phyloP scores from a whole-genome alignment of 2,888 invertebrate species.

The Bombylius major region DNA sequence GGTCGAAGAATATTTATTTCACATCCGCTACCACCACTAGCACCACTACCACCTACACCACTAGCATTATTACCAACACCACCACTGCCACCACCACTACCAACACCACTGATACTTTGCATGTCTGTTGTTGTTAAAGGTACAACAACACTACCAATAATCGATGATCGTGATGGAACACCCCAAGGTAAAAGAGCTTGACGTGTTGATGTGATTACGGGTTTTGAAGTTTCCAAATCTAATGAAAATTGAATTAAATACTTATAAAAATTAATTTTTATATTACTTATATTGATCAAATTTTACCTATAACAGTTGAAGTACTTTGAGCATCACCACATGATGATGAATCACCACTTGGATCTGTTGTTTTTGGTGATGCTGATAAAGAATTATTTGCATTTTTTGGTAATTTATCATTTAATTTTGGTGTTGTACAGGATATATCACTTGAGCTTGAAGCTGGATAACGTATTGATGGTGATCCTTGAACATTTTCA shows the following conservation, averaged over 20 bases:
- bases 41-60: slow-evolving; percentile 27
- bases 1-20: slow-evolving; percentile 53
- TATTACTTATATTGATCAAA: too few species aligned
- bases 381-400: slow-evolving; percentile 2
- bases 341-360: slow-evolving; percentile 1
- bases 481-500: slow-evolving; percentile 15
- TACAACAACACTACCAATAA: slow-evolving; percentile 26
- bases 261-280: too few species aligned
- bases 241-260: background rate
- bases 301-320: slow-evolving; percentile 1
- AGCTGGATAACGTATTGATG: slow-evolving; percentile 12
- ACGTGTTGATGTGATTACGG: slow-evolving; percentile 27
- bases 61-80: slow-evolving; percentile 27
- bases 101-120: slow-evolving; percentile 36
- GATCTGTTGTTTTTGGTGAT: slow-evolving; percentile 4
- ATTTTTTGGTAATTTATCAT: slow-evolving; percentile 12
- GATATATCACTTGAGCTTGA: slow-evolving; percentile 3
- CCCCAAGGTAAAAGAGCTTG: slow-evolving; percentile 75
- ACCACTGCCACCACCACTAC: slow-evolving; percentile 41
- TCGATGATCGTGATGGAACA: slow-evolving; percentile 38
- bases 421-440: slow-evolving; percentile 5
- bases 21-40: too few species aligned
- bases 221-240: slow-evolving; percentile 13
- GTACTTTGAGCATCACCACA: slow-evolving; percentile 5
- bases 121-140: slow-evolving; percentile 20